phyloP scores from a whole-genome alignment of 2,888 invertebrate species.

The Lymantria monacha region DNA sequence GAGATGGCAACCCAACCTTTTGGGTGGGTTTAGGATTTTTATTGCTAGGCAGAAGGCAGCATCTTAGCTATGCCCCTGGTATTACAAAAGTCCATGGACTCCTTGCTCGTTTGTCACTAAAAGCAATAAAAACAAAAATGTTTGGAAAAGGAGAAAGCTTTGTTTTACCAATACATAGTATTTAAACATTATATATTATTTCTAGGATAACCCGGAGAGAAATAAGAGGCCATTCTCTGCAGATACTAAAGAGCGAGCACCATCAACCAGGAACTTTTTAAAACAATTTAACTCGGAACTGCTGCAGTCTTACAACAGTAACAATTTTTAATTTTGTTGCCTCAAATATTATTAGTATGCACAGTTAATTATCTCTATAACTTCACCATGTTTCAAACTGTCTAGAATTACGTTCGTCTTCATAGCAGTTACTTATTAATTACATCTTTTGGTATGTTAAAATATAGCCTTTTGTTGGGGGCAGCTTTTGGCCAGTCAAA shows the following conservation, averaged over 20 bases:
- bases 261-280: constrained; percentile 59
- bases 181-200: constrained; percentile 3
- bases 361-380: background rate
- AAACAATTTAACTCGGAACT: constrained; percentile 67
- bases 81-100: no score
- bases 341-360: background rate
- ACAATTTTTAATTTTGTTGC: constrained; percentile 6
- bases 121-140: no score
- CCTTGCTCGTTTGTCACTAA: no score
- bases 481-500: no score
- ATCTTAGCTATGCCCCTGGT: no score
- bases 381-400: background rate
- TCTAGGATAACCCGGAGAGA: constrained; percentile 64
- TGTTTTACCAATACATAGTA: no score
- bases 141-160: no score
- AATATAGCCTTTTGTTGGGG: no score
- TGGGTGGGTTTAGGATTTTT: no score
- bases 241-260: constrained; percentile 61
- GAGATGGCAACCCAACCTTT: no score
- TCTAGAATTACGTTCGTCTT: background rate
- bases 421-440: background rate
- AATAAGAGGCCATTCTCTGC: constrained; percentile 74
- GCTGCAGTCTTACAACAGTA: constrained; percentile 64
- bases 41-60: no score
- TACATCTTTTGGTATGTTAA: background rate